Percentiles rank a stretch among this genome's conserved stretches.
phyloP scores from a whole-genome alignment of 2,113 vertebrate genomes.

The Rhea pennata region DNA sequence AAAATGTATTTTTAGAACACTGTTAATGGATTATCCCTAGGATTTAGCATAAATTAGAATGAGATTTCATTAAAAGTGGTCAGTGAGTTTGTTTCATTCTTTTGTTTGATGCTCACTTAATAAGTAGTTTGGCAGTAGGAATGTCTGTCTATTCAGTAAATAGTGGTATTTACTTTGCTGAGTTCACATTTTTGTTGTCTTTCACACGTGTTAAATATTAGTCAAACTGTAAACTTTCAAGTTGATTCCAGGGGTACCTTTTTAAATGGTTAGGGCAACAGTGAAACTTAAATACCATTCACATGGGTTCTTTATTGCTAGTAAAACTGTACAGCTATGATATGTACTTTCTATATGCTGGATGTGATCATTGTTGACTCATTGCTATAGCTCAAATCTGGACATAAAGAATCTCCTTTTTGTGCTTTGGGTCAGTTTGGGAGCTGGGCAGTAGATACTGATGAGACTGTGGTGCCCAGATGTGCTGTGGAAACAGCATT shows the following conservation, averaged over 20 bases:
- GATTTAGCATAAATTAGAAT: not conserved
- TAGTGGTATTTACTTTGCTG: not conserved
- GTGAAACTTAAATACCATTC: not conserved
- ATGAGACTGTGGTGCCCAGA: not conserved
- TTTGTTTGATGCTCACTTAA: not conserved
- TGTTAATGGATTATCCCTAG: not conserved
- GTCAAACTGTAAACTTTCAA: not conserved
- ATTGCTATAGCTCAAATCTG: not conserved
- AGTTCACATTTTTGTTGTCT: not conserved
- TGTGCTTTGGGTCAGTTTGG: not conserved
- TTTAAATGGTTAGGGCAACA: not conserved
- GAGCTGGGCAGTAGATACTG: not conserved
- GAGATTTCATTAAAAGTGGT: not conserved
- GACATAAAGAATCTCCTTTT: not conserved
- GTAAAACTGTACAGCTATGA: not conserved
- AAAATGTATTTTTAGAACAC: not conserved
- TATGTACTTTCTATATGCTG: fast-evolving
- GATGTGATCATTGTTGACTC: not conserved
- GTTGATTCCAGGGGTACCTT: not conserved
- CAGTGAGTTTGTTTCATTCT: not conserved
- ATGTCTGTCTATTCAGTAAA: not conserved
- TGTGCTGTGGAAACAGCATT: not conserved
- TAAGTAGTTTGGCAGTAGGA: not conserved
- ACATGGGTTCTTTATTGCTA: not conserved
- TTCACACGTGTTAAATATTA: slow-evolving; percentile 26